Evolutionary conservation across 1,140 invertebrate species (phyloP), one percentile per base, ranked within the genome.

Genomic region (Ceratitis capitata): DNA sequence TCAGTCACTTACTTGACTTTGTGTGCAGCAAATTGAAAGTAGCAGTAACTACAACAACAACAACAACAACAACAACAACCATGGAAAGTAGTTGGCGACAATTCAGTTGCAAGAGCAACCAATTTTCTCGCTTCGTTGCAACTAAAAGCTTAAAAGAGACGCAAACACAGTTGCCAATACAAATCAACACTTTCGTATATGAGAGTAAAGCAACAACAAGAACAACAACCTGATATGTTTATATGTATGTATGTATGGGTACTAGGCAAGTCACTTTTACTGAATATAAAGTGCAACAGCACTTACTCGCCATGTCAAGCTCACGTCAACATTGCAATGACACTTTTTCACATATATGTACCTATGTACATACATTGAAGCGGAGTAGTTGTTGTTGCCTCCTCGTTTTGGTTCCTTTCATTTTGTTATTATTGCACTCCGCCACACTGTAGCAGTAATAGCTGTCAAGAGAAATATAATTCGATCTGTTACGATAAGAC

Each of bases 101-200:
- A 69, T 69, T 69, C 61, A 69, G 39, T 69, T 69, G 61, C 61
- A 12, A 69, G 39, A 69, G 61, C 61, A 69, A 69, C 61, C 14
- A 39, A 14, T 69, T 69, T 69, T 32, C 61, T 35, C n/a, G 32
- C 32, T 3, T 39, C 61, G 32, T 35, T 69, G 61, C 61, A 69
- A 35, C 29, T 69, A 32, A 69, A 69, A 69, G 61, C 32, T 39
- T 19, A 69, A 39, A 39, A 39, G 61, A 35, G 32, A 1, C 16
- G 32, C 32, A 35, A 35, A 69, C 14, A 69, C 61, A 12, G 32
- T 1, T 16, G 6, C 61, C 12, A 69, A 19, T 69, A 69, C 32
- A 69, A 69, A 29, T 32, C 29, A 69, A 69, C 16, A n/a, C 61
- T 3, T 10, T 1, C 16, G 5, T 6, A n/a, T 14, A 47, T 47